phyloP scores from a whole-genome alignment of 2,888 invertebrate genomes.

The Caenorhabditis angaria region DNA sequence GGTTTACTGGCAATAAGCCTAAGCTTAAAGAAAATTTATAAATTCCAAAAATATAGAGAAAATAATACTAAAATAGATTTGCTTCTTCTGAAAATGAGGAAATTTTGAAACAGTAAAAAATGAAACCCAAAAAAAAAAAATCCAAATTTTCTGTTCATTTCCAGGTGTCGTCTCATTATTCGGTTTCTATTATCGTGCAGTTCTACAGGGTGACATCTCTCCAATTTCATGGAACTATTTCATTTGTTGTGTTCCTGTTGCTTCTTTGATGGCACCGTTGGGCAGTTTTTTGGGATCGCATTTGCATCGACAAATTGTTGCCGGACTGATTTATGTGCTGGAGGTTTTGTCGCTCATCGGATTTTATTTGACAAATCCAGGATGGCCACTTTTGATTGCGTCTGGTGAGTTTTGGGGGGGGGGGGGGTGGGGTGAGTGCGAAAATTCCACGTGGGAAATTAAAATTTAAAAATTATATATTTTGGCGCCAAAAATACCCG shows the following conservation, averaged over 20 bases:
- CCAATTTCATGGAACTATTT: conserved; percentile 50
- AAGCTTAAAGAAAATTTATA: not conserved
- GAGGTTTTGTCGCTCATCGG: conserved; percentile 57
- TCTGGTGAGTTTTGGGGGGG: conserved; percentile 13
- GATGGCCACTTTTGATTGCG: conserved; percentile 18
- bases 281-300: conserved; percentile 31
- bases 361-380: conserved; percentile 60
- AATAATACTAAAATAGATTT: no score
- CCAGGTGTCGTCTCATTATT: conserved; percentile 56
- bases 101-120: not conserved
- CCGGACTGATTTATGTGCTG: conserved; percentile 59
- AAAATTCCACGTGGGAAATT: no score
- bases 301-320: conserved; percentile 51
- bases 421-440: no score
- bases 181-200: conserved; percentile 61
- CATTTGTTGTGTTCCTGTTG: conserved; percentile 31
- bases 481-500: no score
- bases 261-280: conserved; percentile 15
- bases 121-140: no score
- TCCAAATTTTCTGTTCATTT: not conserved
- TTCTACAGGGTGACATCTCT: conserved; percentile 51
- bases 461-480: no score
- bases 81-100: not conserved
- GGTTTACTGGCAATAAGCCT: not conserved
- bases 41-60: no score